Evolutionary conservation across 2,797 vertebrate species (phyloP), one percentile per base, ranked within the genome.

Genomic region (Craterocephalus amniculus): DNA sequence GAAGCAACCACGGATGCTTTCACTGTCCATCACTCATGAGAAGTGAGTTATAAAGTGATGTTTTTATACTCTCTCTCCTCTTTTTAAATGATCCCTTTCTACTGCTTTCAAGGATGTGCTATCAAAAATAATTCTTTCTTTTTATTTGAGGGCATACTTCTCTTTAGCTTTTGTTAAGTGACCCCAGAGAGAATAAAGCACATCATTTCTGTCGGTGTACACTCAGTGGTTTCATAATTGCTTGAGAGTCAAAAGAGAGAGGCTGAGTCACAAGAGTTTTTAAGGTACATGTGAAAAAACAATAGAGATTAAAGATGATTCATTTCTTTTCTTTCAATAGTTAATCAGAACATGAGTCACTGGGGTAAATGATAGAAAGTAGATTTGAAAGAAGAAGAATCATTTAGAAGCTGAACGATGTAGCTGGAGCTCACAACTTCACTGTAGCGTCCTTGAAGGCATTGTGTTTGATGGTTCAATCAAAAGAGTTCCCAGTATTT

Each of bases 81-180:
- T 0, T 22, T 79, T 74, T 24, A 72, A 72, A 65, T 49, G 12
- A 18, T 27, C n/a, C 36, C 31, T 58, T 58, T 70, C 27, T 59
- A 2, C 7, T 9, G 22, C 27, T 72, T 56, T 78, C 67, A 86
- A 82, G 79, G 79, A 70, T 67, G 45, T 26, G 3, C 57, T 10
- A 43, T 63, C 0, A 0, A 58, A 67, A 76, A 58, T 27, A 3
- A 38, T 60, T 51, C 31, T 27, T 56, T 49, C 4, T 32, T 76
- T 65, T 69, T 20, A 34, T 58, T 36, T 63, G 31, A 78, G 49
- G 22, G 16, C 9, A 35, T 32, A 13, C 54, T 63, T 56, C 10
- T 70, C 32, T 24, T 56, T 70, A 20, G 49, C 49, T 70, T 80
- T 80, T 73, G 54, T 74, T 43, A 26, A 51, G 49, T 67, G 78